Evolutionary conservation across 2,113 vertebrate genomes (phyloP).

Genomic region (Phaethornis superciliosus): DNA sequence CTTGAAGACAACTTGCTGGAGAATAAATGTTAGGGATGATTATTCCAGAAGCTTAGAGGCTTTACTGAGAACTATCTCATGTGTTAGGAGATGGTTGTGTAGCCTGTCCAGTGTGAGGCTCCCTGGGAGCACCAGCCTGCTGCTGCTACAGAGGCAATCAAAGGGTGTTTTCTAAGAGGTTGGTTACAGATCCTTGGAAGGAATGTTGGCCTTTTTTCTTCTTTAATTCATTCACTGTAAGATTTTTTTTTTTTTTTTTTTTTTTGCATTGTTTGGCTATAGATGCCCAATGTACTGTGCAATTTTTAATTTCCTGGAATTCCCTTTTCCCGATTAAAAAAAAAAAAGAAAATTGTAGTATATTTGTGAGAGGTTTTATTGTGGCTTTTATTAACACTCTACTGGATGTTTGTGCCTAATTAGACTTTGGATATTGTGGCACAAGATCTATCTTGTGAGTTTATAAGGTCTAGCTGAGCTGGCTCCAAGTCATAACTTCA

Average conservation of each 20-base stretch:
- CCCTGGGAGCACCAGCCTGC: not conserved
- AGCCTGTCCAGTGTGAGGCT: not conserved
- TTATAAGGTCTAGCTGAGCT: not conserved
- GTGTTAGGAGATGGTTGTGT: not conserved
- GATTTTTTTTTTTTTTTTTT: not conserved
- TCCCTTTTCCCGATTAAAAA: not conserved
- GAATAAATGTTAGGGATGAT: not conserved
- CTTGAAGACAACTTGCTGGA: not conserved
- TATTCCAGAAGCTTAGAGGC: not conserved
- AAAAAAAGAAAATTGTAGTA: too few relatives aligned
- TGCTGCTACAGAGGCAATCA: not conserved
- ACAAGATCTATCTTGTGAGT: fast-evolving
- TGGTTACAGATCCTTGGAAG: not conserved
- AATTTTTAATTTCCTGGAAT: not conserved
- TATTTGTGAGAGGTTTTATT: not conserved
- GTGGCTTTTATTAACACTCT: not conserved
- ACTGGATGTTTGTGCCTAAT: not conserved
- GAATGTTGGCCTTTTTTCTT: not conserved
- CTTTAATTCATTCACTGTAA: not conserved
- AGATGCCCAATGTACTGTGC: not conserved
- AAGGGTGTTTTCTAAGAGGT: slow-evolving; percentile 1
- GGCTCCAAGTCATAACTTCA: not conserved
- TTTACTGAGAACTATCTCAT: fast-evolving
- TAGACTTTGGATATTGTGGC: not conserved
- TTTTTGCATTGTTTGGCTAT: not conserved